These are phyloP conservation scores for Ceryle rudis DNA, from an alignment of 2,797 vertebrate species.

Conservation along the genomic window DNA sequence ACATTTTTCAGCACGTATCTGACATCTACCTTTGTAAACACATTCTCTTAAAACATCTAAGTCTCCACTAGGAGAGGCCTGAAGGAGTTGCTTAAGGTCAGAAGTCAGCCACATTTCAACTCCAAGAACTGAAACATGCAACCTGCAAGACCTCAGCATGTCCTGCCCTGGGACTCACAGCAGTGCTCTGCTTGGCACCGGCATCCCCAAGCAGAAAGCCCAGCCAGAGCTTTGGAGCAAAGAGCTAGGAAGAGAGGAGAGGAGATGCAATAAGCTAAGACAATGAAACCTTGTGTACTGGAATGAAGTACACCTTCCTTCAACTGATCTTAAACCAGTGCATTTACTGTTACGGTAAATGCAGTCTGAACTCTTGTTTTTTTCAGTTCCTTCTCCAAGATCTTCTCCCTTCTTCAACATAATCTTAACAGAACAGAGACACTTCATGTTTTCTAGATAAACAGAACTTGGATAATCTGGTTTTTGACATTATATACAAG, in stretches of 20 bases:
- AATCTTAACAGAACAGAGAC: neutral
- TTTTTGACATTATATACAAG: neutral
- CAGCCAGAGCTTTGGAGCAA: neutral
- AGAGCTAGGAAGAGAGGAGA: neutral
- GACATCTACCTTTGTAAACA: neutral
- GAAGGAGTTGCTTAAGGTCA: neutral
- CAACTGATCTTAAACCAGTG: neutral
- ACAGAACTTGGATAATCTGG: neutral
- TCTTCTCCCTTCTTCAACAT: neutral
- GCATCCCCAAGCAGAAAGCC: neutral
- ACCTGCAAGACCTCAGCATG: neutral
- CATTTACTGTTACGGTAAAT: rapidly evolving
- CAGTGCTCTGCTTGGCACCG: neutral
- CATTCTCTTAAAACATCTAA: neutral
- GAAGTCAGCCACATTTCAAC: neutral
- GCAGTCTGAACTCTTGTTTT: neutral
- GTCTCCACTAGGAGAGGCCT: neutral
- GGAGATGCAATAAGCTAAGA: neutral
- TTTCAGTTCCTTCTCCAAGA: neutral
- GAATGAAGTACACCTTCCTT: neutral
- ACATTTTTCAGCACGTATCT: neutral
- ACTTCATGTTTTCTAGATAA: neutral
- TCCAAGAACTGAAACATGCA: neutral
- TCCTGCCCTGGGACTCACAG: neutral
- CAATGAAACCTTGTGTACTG: neutral